phyloP scores from a whole-genome alignment of 53 echinoderm and acorn worm species.

The Apostichopus leukothele region DNA sequence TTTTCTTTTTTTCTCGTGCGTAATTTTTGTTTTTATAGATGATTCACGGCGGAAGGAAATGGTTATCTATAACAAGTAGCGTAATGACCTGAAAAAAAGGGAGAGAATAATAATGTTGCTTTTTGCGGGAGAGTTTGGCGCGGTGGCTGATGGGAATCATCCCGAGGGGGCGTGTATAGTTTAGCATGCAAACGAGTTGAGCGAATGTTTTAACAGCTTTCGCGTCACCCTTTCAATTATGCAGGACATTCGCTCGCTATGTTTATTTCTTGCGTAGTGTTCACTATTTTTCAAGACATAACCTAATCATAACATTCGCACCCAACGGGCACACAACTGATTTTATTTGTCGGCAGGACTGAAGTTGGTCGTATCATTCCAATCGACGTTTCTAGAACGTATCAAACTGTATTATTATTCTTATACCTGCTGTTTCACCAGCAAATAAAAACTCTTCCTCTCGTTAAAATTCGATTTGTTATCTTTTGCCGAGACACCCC shows the following conservation, averaged over 20 bases:
- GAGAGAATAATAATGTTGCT: too few relatives aligned
- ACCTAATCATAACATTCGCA: slow-evolving; percentile 36
- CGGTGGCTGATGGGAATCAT: not conserved
- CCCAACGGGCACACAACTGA: slow-evolving; percentile 37
- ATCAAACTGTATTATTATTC: slow-evolving; percentile 50
- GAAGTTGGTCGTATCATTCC: slow-evolving; percentile 35
- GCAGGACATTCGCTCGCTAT: slow-evolving; percentile 4
- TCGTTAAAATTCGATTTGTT: slow-evolving; percentile 53
- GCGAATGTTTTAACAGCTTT: slow-evolving; percentile 40
- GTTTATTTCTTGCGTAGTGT: not conserved
- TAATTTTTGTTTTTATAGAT: too few relatives aligned
- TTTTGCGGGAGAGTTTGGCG: too few relatives aligned
- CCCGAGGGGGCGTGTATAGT: slow-evolving; percentile 28
- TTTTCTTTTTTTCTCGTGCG: too few relatives aligned
- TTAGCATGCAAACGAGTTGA: slow-evolving; percentile 25
- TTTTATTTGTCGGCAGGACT: slow-evolving; percentile 37
- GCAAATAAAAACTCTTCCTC: slow-evolving; percentile 34
- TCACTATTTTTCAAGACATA: not conserved
- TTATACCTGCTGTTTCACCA: slow-evolving; percentile 46
- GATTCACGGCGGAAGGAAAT: too few relatives aligned
- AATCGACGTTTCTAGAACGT: slow-evolving; percentile 46
- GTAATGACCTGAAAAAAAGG: too few relatives aligned
- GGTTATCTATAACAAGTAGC: too few relatives aligned
- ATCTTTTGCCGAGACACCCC: slow-evolving; percentile 49
- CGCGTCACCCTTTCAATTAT: not conserved